phyloP scores from a whole-genome alignment of 1,140 invertebrate species.

The Adelges cooleyi region DNA sequence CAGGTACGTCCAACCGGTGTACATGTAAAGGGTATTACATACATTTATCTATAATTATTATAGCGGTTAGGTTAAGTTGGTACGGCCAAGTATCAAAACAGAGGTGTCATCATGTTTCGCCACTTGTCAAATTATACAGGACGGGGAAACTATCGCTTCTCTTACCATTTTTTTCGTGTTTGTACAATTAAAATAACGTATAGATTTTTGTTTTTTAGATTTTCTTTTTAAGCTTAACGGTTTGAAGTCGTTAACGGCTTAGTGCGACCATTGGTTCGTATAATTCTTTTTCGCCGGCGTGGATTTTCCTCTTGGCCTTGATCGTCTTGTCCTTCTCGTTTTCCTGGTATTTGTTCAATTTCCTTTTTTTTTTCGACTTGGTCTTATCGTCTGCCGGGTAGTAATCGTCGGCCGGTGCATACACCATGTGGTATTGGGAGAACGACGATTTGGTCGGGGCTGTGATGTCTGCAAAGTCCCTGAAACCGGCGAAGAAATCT shows the following conservation, averaged over 20 bases:
- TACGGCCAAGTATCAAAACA: no score
- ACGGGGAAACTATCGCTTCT: no score
- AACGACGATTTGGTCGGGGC: slow-evolving; percentile 66
- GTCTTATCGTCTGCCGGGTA: slow-evolving; percentile 40
- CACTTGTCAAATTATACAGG: no score
- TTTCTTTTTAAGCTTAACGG: no score
- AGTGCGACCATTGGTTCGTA: slow-evolving; percentile 54
- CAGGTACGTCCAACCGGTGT: no score
- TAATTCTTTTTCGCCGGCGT: slow-evolving; percentile 37
- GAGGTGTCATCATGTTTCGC: no score
- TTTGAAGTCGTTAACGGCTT: slow-evolving; percentile 37
- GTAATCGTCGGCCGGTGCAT: slow-evolving; percentile 44
- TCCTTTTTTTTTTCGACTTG: slow-evolving; percentile 49
- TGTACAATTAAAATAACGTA: no score
- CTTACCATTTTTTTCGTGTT: no score
- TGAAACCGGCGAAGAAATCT: slow-evolving; percentile 74
- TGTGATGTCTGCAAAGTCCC: slow-evolving; percentile 78
- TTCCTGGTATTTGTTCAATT: slow-evolving; percentile 53
- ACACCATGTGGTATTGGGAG: slow-evolving; percentile 69
- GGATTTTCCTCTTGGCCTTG: slow-evolving; percentile 41
- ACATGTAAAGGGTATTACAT: no score
- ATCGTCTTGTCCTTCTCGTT: slow-evolving; percentile 43
- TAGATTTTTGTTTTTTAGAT: no score
- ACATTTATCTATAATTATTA: no score
- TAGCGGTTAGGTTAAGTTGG: no score